A percentile compares a stretch with the other conserved stretches of the same genome.
Evolutionary conservation across 2,888 invertebrate genomes (phyloP).

Genomic region (Ligdia adustata): DNA sequence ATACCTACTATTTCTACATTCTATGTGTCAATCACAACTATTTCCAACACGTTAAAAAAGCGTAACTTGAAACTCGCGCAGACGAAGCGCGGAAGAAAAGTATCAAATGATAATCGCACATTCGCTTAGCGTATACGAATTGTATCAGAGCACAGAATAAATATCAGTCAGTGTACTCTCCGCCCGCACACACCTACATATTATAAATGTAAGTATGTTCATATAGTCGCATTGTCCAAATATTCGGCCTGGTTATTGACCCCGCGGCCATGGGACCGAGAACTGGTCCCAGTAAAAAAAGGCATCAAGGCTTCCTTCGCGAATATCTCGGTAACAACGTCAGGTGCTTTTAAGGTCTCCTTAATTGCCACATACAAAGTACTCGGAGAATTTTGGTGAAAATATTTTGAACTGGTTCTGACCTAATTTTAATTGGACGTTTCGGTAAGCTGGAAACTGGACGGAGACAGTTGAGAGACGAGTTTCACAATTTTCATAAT

Average conservation of each 20-base stretch:
- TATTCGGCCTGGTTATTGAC: slow-evolving; percentile 76
- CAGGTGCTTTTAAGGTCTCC: slow-evolving; percentile 37
- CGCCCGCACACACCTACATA: slow-evolving; percentile 22
- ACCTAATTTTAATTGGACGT: slow-evolving; percentile 25
- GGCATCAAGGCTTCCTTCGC: slow-evolving; percentile 23
- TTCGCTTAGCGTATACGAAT: slow-evolving; percentile 34
- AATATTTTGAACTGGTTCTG: slow-evolving; percentile 23
- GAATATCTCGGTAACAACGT: slow-evolving; percentile 28
- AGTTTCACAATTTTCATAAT: no score
- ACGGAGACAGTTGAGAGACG: neutral
- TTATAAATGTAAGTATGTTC: slow-evolving; percentile 26
- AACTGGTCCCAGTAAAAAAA: slow-evolving; percentile 55
- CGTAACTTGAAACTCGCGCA: slow-evolving; percentile 28
- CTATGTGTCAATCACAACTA: slow-evolving; percentile 21
- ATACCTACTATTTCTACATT: slow-evolving; percentile 1
- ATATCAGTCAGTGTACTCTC: neutral
- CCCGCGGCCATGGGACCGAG: slow-evolving; percentile 47
- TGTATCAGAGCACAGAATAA: slow-evolving; percentile 24
- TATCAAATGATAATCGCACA: slow-evolving; percentile 49
- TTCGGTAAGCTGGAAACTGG: neutral
- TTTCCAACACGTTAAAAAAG: slow-evolving; percentile 24
- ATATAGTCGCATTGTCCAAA: slow-evolving; percentile 60
- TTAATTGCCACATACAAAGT: slow-evolving; percentile 30
- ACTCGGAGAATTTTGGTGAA: slow-evolving; percentile 21
- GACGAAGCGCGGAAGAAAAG: slow-evolving; percentile 44